Evolutionary conservation across 37 sponge, comb jelly and placozoan genomes (phyloP).

Genomic region (Agelas oroides): DNA sequence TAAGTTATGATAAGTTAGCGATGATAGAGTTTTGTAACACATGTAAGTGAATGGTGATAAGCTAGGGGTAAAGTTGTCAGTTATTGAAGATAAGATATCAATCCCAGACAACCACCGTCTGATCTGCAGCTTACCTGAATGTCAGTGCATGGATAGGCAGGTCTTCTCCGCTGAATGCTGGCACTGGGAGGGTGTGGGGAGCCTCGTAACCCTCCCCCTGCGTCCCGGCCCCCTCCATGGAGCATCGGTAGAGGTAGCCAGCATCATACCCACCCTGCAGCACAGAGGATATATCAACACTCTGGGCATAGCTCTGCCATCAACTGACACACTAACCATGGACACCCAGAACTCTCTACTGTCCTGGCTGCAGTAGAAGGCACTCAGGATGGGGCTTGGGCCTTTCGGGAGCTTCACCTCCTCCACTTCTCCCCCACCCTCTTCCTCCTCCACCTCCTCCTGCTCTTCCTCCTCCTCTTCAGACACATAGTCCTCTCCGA

Average conservation of each 20-base stretch:
- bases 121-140: constrained; percentile 47
- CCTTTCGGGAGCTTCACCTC: constrained; percentile 65
- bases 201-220: constrained; percentile 61
- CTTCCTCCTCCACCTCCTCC: constrained; percentile 69
- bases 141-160: constrained; percentile 62
- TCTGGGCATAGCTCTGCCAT: too few relatives aligned
- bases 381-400: constrained; percentile 71
- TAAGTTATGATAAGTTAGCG: background rate
- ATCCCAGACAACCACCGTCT: too few relatives aligned
- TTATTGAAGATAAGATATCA: too few relatives aligned
- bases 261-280: constrained; percentile 94
- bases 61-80: too few relatives aligned
- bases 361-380: constrained; percentile 47
- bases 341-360: constrained; percentile 79
- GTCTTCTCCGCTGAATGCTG: constrained; percentile 55
- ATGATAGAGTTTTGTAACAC: too few relatives aligned
- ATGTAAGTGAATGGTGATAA: too few relatives aligned
- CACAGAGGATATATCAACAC: too few relatives aligned
- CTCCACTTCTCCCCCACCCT: constrained; percentile 60
- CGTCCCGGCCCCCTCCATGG: constrained; percentile 67
- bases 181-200: constrained; percentile 54
- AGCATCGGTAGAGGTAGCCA: constrained; percentile 91
- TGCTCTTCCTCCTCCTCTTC: constrained; percentile 81
- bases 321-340: constrained; percentile 59
- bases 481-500: constrained; percentile 67